A percentile compares a stretch with the other conserved stretches of the same genome.
These are phyloP conservation scores for Antrozous pallidus DNA, from an alignment of 2,797 vertebrate species.

Conservation along the genomic window DNA sequence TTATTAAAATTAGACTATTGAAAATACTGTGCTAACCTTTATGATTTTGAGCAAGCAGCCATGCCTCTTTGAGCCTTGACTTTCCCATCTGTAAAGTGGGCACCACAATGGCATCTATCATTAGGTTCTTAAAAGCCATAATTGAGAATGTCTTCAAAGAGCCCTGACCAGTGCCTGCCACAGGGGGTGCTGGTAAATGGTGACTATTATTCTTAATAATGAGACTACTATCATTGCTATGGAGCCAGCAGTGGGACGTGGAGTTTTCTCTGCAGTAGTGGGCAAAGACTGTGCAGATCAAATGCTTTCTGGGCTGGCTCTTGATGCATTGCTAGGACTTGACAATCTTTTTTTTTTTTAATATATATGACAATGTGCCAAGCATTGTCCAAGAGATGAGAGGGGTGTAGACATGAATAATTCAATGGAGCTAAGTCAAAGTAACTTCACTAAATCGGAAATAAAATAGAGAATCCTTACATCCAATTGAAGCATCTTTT, in stretches of 20 bases:
- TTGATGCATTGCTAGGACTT: neutral
- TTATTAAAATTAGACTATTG: neutral
- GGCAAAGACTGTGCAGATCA: neutral
- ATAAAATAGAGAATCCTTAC: neutral
- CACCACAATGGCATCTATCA: neutral
- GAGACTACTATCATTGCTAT: neutral
- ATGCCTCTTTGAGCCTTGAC: neutral
- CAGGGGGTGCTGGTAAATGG: neutral
- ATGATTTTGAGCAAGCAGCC: neutral
- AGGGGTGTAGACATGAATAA: neutral
- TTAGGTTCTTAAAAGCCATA: neutral
- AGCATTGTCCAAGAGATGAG: neutral
- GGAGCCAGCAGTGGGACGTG: no score
- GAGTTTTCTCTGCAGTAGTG: neutral
- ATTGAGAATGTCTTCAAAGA: neutral
- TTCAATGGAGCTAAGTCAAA: neutral
- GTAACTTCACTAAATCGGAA: neutral
- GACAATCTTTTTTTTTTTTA: neutral
- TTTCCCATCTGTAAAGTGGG: neutral
- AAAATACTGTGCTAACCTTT: neutral
- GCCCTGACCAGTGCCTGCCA: neutral
- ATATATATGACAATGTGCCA: neutral
- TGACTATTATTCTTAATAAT: neutral
- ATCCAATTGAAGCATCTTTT: slow-evolving; percentile 3
- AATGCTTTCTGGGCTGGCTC: neutral